These are phyloP conservation scores for Drosophila aldrichi DNA, from an alignment of 2,888 invertebrate genomes.

Conservation along the genomic window DNA sequence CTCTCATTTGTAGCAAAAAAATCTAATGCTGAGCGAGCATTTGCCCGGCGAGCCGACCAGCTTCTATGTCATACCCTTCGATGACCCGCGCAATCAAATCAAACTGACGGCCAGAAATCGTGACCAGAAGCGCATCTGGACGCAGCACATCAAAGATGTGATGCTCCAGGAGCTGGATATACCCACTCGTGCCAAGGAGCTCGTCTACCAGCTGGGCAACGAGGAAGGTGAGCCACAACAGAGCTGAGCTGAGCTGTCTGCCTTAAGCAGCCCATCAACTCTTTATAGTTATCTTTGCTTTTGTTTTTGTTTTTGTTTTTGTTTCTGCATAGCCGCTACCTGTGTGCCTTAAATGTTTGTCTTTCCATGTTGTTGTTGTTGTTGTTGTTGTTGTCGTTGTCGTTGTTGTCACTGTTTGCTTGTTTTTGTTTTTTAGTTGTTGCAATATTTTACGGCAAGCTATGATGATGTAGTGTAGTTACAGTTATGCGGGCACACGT, in stretches of 20 bases:
- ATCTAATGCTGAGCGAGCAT: conserved; percentile 98
- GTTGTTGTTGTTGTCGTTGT: background rate
- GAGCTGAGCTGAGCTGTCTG: too few relatives aligned
- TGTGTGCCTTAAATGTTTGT: conserved; percentile 9
- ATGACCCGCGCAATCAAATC: conserved; percentile 96
- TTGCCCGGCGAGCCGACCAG: conserved; percentile 97
- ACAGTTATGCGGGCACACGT: conserved; percentile 51
- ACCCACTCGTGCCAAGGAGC: conserved; percentile 96
- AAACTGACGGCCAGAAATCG: conserved; percentile 87
- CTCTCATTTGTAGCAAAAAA: conserved; percentile 92
- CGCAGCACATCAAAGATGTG: conserved; percentile 88
- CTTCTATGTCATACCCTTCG: conserved; percentile 98
- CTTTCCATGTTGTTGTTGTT: conserved; percentile 6
- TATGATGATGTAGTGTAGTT: conserved; percentile 44
- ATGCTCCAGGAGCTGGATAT: conserved; percentile 98
- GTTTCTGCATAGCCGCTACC: conserved; percentile 1
- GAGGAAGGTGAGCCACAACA: conserved; percentile 86
- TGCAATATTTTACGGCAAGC: conserved; percentile 33
- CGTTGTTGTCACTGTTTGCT: conserved; percentile 23
- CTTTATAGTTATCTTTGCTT: background rate
- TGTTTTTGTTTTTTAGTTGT: conserved; percentile 23
- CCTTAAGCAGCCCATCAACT: conserved; percentile 13
- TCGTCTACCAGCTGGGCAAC: conserved; percentile 90
- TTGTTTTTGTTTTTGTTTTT: background rate
- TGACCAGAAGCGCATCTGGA: conserved; percentile 85